A percentile compares a stretch with the other conserved stretches of the same genome.
These are phyloP conservation scores for Peromyscus nudipes DNA, from an alignment of 2,797 vertebrate genomes.

Conservation along the genomic window DNA sequence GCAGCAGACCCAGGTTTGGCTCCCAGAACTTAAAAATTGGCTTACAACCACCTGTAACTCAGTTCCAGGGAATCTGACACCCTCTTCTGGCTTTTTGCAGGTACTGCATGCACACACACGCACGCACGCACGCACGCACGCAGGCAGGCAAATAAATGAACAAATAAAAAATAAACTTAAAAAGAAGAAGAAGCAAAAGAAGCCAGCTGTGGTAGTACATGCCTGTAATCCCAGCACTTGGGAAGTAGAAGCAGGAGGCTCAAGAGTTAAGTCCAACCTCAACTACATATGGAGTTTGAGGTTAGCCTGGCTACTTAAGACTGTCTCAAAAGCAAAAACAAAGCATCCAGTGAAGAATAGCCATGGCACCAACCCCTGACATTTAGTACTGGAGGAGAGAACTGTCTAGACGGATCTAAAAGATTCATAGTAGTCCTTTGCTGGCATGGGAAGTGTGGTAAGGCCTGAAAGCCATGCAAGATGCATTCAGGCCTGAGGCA, in stretches of 20 bases:
- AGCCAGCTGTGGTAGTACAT: neutral
- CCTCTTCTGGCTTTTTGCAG: no score
- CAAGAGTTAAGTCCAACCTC: neutral
- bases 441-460: neutral
- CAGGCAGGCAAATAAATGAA: no score
- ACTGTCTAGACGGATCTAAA: neutral
- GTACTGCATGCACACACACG: no score
- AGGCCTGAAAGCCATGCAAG: neutral
- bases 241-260: neutral
- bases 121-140: no score
- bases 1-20: no score
- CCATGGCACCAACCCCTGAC: neutral
- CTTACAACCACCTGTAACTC: no score
- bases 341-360: neutral
- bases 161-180: no score
- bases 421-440: neutral
- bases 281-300: neutral
- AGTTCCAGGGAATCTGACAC: no score
- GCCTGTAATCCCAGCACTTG: neutral
- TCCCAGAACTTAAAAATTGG: no score
- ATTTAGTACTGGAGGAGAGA: no score
- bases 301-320: neutral
- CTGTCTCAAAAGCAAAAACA: neutral
- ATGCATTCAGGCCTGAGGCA: neutral
- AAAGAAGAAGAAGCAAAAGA: no score